Base-by-base conservation (phyloP, 2,888 invertebrate genomes). In the Carcina quercana region DNA sequence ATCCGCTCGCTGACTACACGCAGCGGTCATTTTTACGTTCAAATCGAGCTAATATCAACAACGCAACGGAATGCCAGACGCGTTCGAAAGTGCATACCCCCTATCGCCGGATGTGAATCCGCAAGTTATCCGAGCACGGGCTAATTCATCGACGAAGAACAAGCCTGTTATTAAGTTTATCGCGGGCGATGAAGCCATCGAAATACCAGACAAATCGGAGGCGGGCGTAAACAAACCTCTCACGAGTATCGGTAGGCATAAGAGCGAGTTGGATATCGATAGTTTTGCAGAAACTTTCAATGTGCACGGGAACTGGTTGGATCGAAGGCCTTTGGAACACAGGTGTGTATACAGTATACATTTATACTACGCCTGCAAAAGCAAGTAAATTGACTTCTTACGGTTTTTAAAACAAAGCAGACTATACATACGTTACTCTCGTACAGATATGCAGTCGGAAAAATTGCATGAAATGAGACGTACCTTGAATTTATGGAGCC, bases 61-160 rank as follows among this genome's bases (percentile, higher is more conserved):
- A n/a, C n/a, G n/a, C n/a, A n/a, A n/a, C n/a, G n/a, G 55, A 55
- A 88, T 88, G 88, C 88, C 88, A 25, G 87, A 88, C 65, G 68
- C 65, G 25, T 87, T 86, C 48, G 87, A 88, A 57, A 75, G 73
- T 49, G 70, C 82, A 22, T 86, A 88, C 59, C 88, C 88, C 13
- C 61, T 86, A 37, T 63, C 75, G 30, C 83, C 85, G 14, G 52
- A 74, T 14, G 55, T 86, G 31, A 82, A 75, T 27, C 78, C 86
- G 22, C 70, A 83, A 65, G 79, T 85, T 21, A 75, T 88, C 48
- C 82, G 88, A 51, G 86, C 86, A 49, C 85, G 88, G 53, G 85
- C 87, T 3, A 88, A 87, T 57, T 86, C 87, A 0, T 73, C 80
- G 3, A 65, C 73, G 1, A 76, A 69, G 33, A 71, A 67, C 40